Conservation (phyloP, 2,888 invertebrate species). For the Mesorhabditis spiculigera region DNA sequence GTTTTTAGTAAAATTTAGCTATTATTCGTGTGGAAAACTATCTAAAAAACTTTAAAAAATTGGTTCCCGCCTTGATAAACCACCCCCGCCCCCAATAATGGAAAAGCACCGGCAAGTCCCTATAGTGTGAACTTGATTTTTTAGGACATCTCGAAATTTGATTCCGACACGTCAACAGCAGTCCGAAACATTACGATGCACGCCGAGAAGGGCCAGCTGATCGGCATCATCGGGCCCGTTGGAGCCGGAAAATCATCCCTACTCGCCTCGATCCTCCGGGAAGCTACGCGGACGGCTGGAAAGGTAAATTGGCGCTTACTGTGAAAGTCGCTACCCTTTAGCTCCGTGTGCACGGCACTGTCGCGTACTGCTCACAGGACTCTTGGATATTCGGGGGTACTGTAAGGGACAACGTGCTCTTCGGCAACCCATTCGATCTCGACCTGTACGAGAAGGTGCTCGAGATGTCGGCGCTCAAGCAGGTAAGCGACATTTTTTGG, state of each 20-base stretch:
- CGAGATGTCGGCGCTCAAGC: constrained; percentile 26
- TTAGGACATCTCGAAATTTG: too few species aligned
- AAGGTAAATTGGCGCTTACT: constrained; percentile 38
- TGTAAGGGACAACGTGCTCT: constrained; percentile 85
- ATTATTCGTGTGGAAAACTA: too few species aligned
- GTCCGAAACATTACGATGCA: too few species aligned
- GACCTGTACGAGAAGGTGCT: constrained; percentile 35
- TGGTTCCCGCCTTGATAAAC: too few species aligned
- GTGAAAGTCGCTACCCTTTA: not conserved
- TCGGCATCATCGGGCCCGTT: constrained; percentile 81
- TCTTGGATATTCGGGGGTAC: constrained; percentile 75
- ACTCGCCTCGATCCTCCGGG: constrained; percentile 68
- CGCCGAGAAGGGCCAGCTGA: constrained; percentile 62
- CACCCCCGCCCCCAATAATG: too few species aligned
- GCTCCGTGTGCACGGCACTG: constrained; percentile 67
- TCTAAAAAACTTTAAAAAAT: too few species aligned
- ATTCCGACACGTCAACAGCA: too few species aligned
- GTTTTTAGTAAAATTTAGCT: too few species aligned
- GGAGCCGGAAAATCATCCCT: constrained; percentile 73
- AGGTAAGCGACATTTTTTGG: not conserved
- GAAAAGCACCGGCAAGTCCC: too few species aligned
- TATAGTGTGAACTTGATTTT: too few species aligned
- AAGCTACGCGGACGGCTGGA: constrained; percentile 70
- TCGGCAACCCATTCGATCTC: constrained; percentile 72
- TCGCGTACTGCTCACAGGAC: constrained; percentile 70